These are phyloP conservation scores for Terrapene triunguis DNA, from an alignment of 2,113 vertebrate species.

Conservation along the genomic window DNA sequence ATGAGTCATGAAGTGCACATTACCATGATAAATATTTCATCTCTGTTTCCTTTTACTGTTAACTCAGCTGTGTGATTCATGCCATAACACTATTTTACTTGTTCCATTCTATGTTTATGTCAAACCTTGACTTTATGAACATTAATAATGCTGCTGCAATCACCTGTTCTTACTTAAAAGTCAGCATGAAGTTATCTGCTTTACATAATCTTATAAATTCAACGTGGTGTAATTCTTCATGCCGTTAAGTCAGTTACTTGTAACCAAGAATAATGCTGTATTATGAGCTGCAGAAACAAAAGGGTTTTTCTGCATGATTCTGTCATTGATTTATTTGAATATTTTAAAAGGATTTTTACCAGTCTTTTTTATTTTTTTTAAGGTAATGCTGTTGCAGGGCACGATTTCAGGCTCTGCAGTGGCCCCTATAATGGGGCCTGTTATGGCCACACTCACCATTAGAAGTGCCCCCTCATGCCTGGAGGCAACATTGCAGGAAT, in stretches of 20 bases:
- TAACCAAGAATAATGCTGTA: neutral
- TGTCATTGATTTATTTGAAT: neutral
- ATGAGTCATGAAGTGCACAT: slow-evolving; percentile 56
- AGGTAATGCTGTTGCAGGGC: neutral
- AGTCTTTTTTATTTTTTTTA: neutral
- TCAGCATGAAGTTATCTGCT: slow-evolving; percentile 23
- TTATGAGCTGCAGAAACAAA: slow-evolving; percentile 1
- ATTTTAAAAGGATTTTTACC: neutral
- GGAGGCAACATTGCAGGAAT: neutral
- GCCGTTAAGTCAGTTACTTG: neutral
- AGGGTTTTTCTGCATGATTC: neutral
- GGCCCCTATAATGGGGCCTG: neutral
- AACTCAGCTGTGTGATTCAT: slow-evolving; percentile 48
- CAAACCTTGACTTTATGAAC: slow-evolving; percentile 32
- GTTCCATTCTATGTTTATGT: slow-evolving; percentile 18
- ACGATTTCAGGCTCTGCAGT: neutral
- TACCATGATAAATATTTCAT: slow-evolving; percentile 56
- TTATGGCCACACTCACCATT: neutral
- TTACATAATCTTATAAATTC: slow-evolving; percentile 14
- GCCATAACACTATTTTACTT: slow-evolving; percentile 26
- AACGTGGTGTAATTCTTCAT: slow-evolving; percentile 5
- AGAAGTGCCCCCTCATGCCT: neutral
- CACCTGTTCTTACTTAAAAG: slow-evolving; percentile 38
- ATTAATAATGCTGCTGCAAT: slow-evolving; percentile 23
- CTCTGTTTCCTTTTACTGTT: slow-evolving; percentile 51